phyloP scores from a whole-genome alignment of 2,888 invertebrate species.

The Petrophora chlorosata region DNA sequence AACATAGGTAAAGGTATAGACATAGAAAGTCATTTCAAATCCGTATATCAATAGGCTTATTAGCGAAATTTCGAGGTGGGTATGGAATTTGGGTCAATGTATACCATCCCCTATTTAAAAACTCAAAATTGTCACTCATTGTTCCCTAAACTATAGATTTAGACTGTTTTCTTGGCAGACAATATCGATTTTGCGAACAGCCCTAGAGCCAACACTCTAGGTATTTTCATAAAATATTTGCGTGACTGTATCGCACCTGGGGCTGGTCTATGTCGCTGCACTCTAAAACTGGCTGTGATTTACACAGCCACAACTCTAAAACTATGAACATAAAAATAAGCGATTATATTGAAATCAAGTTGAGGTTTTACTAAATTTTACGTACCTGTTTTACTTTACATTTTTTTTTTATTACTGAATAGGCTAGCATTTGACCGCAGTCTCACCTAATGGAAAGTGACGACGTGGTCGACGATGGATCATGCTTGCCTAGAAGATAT shows the following conservation, averaged over 20 bases:
- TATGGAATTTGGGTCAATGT: no score
- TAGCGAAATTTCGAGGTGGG: no score
- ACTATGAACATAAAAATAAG: constrained; percentile 2
- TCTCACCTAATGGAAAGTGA: no score
- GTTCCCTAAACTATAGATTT: background rate
- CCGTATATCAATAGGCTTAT: no score
- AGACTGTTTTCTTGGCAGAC: background rate
- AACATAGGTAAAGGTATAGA: no score
- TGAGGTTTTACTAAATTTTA: background rate
- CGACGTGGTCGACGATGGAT: no score
- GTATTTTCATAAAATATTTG: constrained; percentile 83
- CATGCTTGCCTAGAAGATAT: no score
- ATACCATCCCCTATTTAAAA: no score
- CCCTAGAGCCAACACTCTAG: constrained; percentile 62
- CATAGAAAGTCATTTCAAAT: no score
- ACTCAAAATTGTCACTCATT: background rate
- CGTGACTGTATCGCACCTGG: constrained; percentile 80
- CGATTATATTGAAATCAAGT: background rate
- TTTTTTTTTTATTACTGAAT: no score
- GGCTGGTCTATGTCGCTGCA: constrained; percentile 71
- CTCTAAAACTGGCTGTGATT: constrained; percentile 75
- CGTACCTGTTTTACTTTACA: no score
- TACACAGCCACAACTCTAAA: constrained; percentile 60
- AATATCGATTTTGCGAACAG: constrained; percentile 39
- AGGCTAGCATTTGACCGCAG: no score